Percentiles rank a stretch among this genome's conserved stretches.
Evolutionary conservation across 2,888 invertebrate genomes (phyloP).

Genomic region (Pristionchus arcanus): DNA sequence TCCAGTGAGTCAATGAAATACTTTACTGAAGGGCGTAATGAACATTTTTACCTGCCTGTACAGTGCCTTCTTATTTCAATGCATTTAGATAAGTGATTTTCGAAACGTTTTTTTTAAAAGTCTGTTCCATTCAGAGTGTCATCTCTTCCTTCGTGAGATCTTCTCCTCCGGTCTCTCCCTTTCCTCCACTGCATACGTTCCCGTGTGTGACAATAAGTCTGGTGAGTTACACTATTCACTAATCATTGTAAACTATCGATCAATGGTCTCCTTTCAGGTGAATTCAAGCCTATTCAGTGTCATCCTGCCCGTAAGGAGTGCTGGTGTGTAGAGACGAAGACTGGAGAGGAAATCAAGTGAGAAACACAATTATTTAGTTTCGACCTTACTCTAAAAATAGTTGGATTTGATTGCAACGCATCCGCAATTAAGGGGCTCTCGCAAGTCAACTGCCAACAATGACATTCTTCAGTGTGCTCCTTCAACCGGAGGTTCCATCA

Average conservation of each 20-base stretch:
- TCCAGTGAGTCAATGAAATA: conserved; percentile 48
- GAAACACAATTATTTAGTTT: background rate
- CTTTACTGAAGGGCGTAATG: no score
- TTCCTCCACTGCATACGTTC: conserved; percentile 50
- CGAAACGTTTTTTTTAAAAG: no score
- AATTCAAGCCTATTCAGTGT: conserved; percentile 66
- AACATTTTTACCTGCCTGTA: no score
- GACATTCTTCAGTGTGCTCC: conserved; percentile 42
- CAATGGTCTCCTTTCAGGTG: conserved; percentile 57
- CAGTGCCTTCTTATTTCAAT: no score
- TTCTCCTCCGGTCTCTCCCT: conserved; percentile 49
- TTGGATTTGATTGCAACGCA: background rate
- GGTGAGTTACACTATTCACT: conserved; percentile 25
- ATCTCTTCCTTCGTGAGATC: conserved; percentile 53
- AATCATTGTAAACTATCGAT: background rate
- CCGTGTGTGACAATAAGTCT: conserved; percentile 28
- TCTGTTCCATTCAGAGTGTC: conserved; percentile 4
- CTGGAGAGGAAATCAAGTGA: conserved; percentile 62
- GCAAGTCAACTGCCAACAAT: conserved; percentile 36
- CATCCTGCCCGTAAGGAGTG: conserved; percentile 61
- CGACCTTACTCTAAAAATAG: background rate
- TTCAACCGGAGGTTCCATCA: conserved; percentile 21
- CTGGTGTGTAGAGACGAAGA: conserved; percentile 66
- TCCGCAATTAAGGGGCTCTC: conserved; percentile 28
- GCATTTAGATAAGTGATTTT: no score